Conservation (phyloP, 2,888 invertebrate species). For the Chloroclystis v-ata region DNA sequence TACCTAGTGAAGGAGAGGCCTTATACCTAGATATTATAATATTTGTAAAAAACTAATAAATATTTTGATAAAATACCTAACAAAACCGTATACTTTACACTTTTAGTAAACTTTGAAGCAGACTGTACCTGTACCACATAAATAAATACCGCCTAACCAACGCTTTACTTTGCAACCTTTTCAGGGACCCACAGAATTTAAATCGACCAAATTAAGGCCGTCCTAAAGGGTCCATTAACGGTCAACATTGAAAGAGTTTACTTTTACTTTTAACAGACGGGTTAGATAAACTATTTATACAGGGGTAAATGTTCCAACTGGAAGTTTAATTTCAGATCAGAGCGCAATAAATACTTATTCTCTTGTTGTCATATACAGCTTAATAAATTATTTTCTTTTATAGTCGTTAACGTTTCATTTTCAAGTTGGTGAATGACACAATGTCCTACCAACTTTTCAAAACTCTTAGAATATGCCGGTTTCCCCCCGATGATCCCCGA, state of each 20-base stretch:
- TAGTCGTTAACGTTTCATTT: too few species aligned
- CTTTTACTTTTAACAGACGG: slow-evolving; percentile 12
- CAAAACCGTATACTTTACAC: too few species aligned
- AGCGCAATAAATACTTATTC: not conserved
- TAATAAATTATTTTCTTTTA: too few species aligned
- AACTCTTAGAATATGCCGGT: too few species aligned
- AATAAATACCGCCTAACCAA: slow-evolving; percentile 30
- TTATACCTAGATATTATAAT: too few species aligned
- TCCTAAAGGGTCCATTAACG: slow-evolving; percentile 31
- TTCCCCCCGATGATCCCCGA: too few species aligned
- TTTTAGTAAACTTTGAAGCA: not conserved
- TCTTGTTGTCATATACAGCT: not conserved
- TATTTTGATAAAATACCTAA: not conserved
- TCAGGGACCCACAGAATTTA: slow-evolving; percentile 31
- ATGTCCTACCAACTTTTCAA: too few species aligned
- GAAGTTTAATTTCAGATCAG: not conserved
- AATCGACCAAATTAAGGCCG: slow-evolving; percentile 33
- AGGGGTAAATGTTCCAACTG: slow-evolving; percentile 11
- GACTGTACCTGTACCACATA: slow-evolving; percentile 24
- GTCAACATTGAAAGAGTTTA: slow-evolving; percentile 27
- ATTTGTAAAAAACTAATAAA: too few species aligned
- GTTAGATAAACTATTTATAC: slow-evolving; percentile 10
- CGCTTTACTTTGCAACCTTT: slow-evolving; percentile 31
- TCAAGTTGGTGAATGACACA: too few species aligned
- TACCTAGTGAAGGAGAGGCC: too few species aligned